A percentile compares a stretch with the other conserved stretches of the same genome.
phyloP scores from a whole-genome alignment of 2,888 invertebrate genomes.

The Chromoteleia sp. region DNA sequence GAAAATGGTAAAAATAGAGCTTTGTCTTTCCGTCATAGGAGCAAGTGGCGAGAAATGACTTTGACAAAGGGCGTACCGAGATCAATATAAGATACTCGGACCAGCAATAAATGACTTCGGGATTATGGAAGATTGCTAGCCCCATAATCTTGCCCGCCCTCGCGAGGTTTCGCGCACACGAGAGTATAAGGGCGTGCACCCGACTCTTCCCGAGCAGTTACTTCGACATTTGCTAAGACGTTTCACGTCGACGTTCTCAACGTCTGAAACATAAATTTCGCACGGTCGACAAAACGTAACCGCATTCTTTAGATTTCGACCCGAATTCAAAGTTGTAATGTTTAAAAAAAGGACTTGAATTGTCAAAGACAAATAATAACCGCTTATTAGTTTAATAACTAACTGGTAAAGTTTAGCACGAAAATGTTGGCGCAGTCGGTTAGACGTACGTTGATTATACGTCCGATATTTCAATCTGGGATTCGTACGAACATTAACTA shows the following conservation, averaged over 20 bases:
- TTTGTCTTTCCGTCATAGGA: conserved; percentile 63
- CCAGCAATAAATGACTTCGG: conserved; percentile 71
- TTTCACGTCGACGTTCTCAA: conserved; percentile 34
- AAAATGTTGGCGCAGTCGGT: conserved; percentile 7
- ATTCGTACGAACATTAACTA: too few relatives aligned
- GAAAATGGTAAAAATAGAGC: conserved; percentile 48
- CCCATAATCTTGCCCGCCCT: conserved; percentile 69
- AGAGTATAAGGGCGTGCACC: conserved; percentile 51
- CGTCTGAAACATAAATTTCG: conserved; percentile 5
- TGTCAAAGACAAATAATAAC: too few relatives aligned
- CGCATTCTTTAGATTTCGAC: too few relatives aligned
- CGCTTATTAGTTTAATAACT: too few relatives aligned
- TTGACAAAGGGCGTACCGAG: conserved; percentile 63
- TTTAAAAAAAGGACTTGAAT: too few relatives aligned
- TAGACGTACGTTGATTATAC: conserved; percentile 25
- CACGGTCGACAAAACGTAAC: too few relatives aligned
- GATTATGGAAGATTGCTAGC: conserved; percentile 71
- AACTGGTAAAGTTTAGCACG: too few relatives aligned
- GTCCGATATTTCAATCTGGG: conserved; percentile 1
- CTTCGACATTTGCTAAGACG: conserved; percentile 38
- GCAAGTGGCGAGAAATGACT: conserved; percentile 68
- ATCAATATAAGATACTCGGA: conserved; percentile 72
- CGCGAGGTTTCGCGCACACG: conserved; percentile 58
- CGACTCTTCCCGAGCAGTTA: conserved; percentile 49
- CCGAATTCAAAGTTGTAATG: too few relatives aligned